Evolutionary conservation across 2,888 invertebrate species (phyloP), one percentile per base, ranked within the genome.

Genomic region (Blera fallax): DNA sequence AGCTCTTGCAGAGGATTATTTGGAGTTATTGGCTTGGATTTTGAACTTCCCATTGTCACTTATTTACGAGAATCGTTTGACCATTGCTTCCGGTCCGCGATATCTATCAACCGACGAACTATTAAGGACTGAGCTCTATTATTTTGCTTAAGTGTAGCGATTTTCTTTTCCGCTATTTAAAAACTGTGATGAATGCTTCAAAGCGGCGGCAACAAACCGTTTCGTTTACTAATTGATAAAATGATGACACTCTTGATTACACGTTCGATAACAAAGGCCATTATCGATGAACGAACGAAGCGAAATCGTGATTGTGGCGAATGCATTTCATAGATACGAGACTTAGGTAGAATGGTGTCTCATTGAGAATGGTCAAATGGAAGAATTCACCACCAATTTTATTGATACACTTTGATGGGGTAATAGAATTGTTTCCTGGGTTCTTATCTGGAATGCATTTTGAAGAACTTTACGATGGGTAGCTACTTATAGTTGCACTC

Each of bases 1-100:
- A 90, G 29, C 70, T 89, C 88, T 87, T 91, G 90, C 73, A 92
- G 64, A 7, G 92, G 91, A 89, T 88, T 91, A 43, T 89, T 89
- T 5, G 89, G 88, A 5, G 87, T 85, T 43, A 88, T 88, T 6
- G 80, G 72, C 79, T 89, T 91, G 3, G 92, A 92, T 81, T 90
- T 90, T 50, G 89, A 89, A 65, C 89, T 89, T 34, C 92, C 92
- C 92, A 92, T 92, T 18, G 14, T 52, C 8, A 45, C 8, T 37
- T 58, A 2, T 18, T 10, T 11, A 50, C 50, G 16, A 29, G 27
- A 24, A 5, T 10, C 21, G n/a, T 24, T 21, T 48, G 64, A 43
- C 40, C 62, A 74, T 37, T 37, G 29, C 40, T 11, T 29, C 65
- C 50, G 18, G 24, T 67, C 16, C 40, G 43, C 45, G 60, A 60